Evolutionary conservation across 2,113 vertebrate species (phyloP), one percentile per base, ranked within the genome.

Genomic region (Phyllostomus discolor): DNA sequence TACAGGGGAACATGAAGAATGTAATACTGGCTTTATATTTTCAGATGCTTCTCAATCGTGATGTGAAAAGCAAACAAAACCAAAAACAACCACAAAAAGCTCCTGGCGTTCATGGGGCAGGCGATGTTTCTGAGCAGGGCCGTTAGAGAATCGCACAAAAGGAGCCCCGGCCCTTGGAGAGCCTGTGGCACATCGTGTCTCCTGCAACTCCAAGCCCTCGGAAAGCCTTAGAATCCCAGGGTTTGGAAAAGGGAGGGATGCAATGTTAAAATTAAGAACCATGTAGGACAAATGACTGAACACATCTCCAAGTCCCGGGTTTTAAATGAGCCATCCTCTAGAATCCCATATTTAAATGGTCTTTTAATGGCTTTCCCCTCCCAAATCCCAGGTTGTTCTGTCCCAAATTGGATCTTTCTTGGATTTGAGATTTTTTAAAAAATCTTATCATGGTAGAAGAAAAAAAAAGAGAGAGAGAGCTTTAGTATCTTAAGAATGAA

Each of bases 21-120:
- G 84, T 84, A 72, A 48, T 83, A 87, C 91, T 72, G 41, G 83
- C 80, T 94, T 91, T 50, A 33, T 78, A 64, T 87, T 96, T 96
- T 91, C 62, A 54, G 43, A 92, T 82, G 62, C 19, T 94, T 96
- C 92, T 70, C 86, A 90, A 54, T 95, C 66, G 38, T 73, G 64
- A 64, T 84, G 52, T 57, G 57, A 91, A 97, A 96, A 88, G n/a
- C 86, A 89, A 95, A 20, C 19, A 73, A 87, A 59, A 59, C 26
- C 24, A 26, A 43, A 48, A 69, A 46, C 48, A 81, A 76, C 50
- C 66, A 67, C 78, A 26, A 46, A 70, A 91, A 75, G 3, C 24
- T 43, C 20, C 69, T 33, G 54, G 15, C 2, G 1, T 72, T 59
- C 54, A 35, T 93, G 83, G 94, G 31, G 43, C 80, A 84, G 72